Percentiles rank a stretch among this genome's conserved stretches.
These are phyloP conservation scores for Rotaria sp. DNA, from an alignment of 2,888 invertebrate genomes.

Conservation along the genomic window DNA sequence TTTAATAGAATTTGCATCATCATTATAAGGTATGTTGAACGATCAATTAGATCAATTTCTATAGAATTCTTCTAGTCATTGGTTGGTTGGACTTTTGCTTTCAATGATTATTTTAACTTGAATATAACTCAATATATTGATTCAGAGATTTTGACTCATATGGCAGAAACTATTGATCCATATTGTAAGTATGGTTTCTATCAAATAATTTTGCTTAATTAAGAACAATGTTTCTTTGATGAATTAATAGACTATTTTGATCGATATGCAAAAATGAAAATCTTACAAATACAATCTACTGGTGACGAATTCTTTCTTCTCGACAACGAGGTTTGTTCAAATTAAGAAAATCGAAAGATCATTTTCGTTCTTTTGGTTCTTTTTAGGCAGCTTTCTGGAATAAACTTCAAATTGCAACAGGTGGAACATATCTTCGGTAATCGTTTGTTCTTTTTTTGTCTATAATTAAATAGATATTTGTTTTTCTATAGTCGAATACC, in stretches of 20 bases:
- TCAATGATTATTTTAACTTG: slow-evolving; percentile 47
- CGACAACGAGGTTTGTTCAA: slow-evolving; percentile 45
- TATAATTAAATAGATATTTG: no score
- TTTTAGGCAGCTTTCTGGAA: slow-evolving; percentile 40
- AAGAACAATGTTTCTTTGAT: no score
- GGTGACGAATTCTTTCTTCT: slow-evolving; percentile 50
- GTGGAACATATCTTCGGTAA: slow-evolving; percentile 9
- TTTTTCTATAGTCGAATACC: slow-evolving; percentile 28
- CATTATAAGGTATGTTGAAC: slow-evolving; percentile 43
- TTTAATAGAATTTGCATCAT: slow-evolving; percentile 46
- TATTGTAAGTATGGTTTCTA: slow-evolving; percentile 41
- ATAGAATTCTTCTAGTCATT: slow-evolving; percentile 42
- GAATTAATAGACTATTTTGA: slow-evolving; percentile 45
- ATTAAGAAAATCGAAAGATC: neutral
- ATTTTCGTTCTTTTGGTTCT: slow-evolving; percentile 4
- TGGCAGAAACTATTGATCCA: slow-evolving; percentile 46
- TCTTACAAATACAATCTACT: slow-evolving; percentile 45
- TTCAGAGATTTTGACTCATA: slow-evolving; percentile 42
- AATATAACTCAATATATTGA: slow-evolving; percentile 46
- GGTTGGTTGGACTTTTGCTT: slow-evolving; percentile 50
- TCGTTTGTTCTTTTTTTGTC: neutral
- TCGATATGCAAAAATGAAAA: slow-evolving; percentile 46
- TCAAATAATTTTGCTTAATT: no score
- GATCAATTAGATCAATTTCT: neutral
- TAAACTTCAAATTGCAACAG: slow-evolving; percentile 7